Conservation (phyloP, 1,140 invertebrate species). For the Oryzaephilus surinamensis region DNA sequence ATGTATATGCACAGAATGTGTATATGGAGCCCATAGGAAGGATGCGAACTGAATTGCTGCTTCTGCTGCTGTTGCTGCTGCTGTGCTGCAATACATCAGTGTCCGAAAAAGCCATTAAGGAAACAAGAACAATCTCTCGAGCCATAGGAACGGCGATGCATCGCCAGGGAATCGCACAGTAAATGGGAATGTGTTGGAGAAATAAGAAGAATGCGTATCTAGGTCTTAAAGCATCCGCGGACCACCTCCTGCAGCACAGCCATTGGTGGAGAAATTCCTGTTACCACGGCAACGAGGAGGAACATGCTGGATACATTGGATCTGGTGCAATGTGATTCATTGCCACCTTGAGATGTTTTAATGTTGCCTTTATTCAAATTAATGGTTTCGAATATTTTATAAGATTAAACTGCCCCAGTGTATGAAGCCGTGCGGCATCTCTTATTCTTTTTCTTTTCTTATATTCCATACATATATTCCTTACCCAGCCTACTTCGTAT, state of each 20-base stretch:
- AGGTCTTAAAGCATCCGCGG: conserved; percentile 31
- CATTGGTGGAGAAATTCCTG: conserved; percentile 31
- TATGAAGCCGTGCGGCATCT: no score
- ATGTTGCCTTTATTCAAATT: conserved; percentile 39
- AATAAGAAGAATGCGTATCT: conserved; percentile 31
- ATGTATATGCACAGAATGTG: no score
- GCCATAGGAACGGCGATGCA: conserved; percentile 22
- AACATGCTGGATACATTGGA: conserved; percentile 24
- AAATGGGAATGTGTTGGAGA: conserved; percentile 17
- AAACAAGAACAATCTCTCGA: conserved; percentile 24
- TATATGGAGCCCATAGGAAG: no score
- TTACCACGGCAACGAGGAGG: conserved; percentile 33
- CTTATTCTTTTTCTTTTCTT: no score
- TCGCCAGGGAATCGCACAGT: conserved; percentile 25
- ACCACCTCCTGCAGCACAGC: conserved; percentile 25
- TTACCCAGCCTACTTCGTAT: no score
- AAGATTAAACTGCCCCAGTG: conserved; percentile 28
- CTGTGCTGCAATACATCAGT: conserved; percentile 19
- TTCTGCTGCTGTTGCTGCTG: no score
- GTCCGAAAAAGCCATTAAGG: conserved; percentile 25
- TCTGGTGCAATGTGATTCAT: conserved; percentile 31
- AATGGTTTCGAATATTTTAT: conserved; percentile 34
- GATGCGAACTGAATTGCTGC: no score
- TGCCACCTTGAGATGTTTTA: conserved; percentile 38
- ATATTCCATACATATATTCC: no score